phyloP scores from a whole-genome alignment of 2,113 vertebrate species.

The Lethenteron camtschaticum region DNA sequence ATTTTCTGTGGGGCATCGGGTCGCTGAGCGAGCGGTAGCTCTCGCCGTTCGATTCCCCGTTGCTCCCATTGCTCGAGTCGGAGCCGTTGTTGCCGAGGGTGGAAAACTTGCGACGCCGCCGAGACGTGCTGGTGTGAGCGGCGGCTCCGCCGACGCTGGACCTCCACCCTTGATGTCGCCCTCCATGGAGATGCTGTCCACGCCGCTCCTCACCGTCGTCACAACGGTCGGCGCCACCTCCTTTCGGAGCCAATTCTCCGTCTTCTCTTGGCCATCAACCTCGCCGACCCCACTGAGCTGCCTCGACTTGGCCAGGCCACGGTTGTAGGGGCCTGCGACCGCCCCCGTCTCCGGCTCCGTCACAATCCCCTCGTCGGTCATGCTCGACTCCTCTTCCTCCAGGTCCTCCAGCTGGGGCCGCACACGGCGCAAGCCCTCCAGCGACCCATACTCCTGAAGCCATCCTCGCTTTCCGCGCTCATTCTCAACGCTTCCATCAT shows the following conservation, averaged over 20 bases:
- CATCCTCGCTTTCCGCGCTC: slow-evolving; percentile 10
- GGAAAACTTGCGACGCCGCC: slow-evolving; percentile 61
- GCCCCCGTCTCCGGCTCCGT: slow-evolving; percentile 45
- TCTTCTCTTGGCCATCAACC: slow-evolving; percentile 8
- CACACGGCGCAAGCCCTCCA: slow-evolving; percentile 24
- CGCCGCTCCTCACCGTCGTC: slow-evolving; percentile 15
- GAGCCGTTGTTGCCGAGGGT: slow-evolving; percentile 31
- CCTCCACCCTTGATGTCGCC: slow-evolving; percentile 19
- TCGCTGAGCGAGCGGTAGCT: slow-evolving; percentile 73
- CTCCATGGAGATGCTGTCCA: slow-evolving; percentile 16
- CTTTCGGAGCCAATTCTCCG: slow-evolving; percentile 9
- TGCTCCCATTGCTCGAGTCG: slow-evolving; percentile 42
- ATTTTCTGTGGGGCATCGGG: slow-evolving; percentile 67
- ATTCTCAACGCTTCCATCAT: too few relatives aligned
- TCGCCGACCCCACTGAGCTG: too few relatives aligned
- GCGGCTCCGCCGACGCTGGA: slow-evolving; percentile 25
- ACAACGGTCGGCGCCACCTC: slow-evolving; percentile 9
- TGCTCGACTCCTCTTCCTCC: slow-evolving; percentile 59
- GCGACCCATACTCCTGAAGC: slow-evolving; percentile 20
- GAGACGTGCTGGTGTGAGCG: slow-evolving; percentile 39
- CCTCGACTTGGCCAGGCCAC: too few relatives aligned
- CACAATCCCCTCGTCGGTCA: slow-evolving; percentile 87
- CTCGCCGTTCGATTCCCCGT: slow-evolving; percentile 28
- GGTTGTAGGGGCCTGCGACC: slow-evolving; percentile 9
- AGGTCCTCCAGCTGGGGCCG: slow-evolving; percentile 51